Base-by-base conservation (phyloP, 2,888 invertebrate genomes). In the Gandaritis pyraliata region DNA sequence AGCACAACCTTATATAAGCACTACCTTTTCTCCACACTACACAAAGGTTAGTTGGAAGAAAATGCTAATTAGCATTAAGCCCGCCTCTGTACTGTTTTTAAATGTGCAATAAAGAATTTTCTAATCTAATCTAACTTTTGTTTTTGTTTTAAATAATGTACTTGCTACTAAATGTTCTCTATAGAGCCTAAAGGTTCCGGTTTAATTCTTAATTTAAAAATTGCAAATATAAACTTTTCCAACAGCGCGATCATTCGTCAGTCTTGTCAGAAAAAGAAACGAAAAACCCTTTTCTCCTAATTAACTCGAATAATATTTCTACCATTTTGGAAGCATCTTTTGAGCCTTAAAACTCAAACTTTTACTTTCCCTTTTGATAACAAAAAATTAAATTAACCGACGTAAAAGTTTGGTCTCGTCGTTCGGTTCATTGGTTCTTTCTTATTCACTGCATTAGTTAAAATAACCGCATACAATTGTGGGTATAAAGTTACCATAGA, bases 281-380 rank as follows among this genome's bases (percentile, higher is more conserved):
- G 39, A 39, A 30, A 48, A 33, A 41, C 49, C 49, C 49, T 49
- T 57, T 56, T 16, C 41, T 11, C 10, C 16, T 41, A 18, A 33
- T 49, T 33, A 49, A 57, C 56, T 43, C 16, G 43, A 49, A 49
- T 49, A 33, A 41, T 49, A 48, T 49, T 56, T 30, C 48, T 16
- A 23, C 6, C 2, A 23, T 23, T 47, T 13, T 55, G 18, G 16
- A 15, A 11, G 12, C n/a, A 18, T n/a, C 50, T 18, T 18, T 38
- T 50, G n/a, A 18, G 50, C 7, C 38, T n/a, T 50, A 12, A 8
- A 18, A 8, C 8, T 0, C 8, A 38, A 38, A 50, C 6, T 38
- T 38, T 7, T 38, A n/a, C n/a, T 46, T 29, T 46, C 46, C 23
- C 45, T 45, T 23, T 45, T 8, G 18, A 16, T 16, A 23, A 23